Percentiles rank a stretch among this genome's conserved stretches.
These are phyloP conservation scores for Cricetomys ansorgei DNA, from an alignment of 2,113 vertebrate species.

Conservation along the genomic window DNA sequence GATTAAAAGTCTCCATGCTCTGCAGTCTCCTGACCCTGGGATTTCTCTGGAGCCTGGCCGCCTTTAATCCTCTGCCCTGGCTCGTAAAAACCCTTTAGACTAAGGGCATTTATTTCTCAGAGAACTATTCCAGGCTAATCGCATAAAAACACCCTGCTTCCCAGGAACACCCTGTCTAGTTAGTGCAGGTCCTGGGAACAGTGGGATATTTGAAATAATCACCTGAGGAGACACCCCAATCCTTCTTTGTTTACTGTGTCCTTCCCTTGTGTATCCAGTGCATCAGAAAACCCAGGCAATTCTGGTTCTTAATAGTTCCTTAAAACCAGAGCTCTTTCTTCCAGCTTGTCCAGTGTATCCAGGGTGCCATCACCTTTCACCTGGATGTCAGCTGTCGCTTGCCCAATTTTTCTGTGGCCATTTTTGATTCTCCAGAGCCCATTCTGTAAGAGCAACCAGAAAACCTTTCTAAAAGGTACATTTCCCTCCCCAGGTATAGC, in stretches of 20 bases:
- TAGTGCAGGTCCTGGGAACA: background rate
- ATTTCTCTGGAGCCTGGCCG: conserved; percentile 42
- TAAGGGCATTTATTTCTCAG: conserved; percentile 66
- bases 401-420: background rate
- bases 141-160: conserved; percentile 53
- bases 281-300: background rate
- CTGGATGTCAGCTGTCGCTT: background rate
- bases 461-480: background rate
- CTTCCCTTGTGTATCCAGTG: background rate
- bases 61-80: conserved; percentile 69
- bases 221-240: background rate
- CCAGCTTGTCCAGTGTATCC: background rate
- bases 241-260: background rate
- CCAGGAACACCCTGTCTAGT: background rate
- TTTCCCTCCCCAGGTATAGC: background rate
- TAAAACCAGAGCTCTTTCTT: background rate
- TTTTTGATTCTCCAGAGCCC: background rate
- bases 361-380: background rate
- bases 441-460: background rate
- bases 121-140: conserved; percentile 62
- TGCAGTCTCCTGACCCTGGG: conserved; percentile 65
- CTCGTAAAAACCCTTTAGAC: conserved; percentile 71
- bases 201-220: background rate
- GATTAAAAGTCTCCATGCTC: conserved; percentile 62
- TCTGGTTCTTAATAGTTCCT: background rate